phyloP scores from a whole-genome alignment of 2,797 vertebrate genomes.

The Streptopelia turtur region DNA sequence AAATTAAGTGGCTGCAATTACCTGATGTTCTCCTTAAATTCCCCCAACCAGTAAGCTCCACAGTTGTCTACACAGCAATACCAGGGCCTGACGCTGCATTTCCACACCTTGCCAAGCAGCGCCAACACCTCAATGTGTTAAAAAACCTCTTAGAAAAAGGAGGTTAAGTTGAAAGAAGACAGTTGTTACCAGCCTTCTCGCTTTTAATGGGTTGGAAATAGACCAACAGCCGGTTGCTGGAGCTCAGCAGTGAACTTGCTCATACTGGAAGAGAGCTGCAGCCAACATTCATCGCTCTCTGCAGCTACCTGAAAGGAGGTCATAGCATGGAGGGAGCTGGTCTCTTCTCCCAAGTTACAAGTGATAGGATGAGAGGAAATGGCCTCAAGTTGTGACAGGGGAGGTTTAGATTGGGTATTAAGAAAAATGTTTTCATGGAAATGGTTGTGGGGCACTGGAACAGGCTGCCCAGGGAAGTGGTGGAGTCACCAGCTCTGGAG shows the following conservation, averaged over 20 bases:
- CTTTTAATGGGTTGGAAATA: not conserved
- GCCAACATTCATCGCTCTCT: not conserved
- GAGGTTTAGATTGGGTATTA: too few relatives aligned
- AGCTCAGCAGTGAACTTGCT: not conserved
- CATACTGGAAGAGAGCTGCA: not conserved
- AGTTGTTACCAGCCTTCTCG: not conserved
- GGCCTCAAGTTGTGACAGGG: too few relatives aligned
- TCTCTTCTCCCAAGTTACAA: too few relatives aligned
- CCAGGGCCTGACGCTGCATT: fast-evolving
- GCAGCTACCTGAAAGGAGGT: too few relatives aligned
- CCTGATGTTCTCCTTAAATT: not conserved
- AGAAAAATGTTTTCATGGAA: too few relatives aligned
- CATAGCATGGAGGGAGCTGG: too few relatives aligned
- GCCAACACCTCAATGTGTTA: not conserved
- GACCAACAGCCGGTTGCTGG: not conserved
- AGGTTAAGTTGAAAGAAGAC: not conserved
- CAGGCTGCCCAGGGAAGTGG: too few relatives aligned
- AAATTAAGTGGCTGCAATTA: not conserved
- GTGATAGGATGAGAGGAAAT: too few relatives aligned
- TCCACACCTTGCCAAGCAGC: not conserved
- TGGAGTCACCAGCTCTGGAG: too few relatives aligned
- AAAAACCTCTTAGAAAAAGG: not conserved
- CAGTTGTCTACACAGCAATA: not conserved
- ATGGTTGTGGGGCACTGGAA: too few relatives aligned
- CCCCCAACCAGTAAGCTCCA: not conserved